A percentile compares a stretch with the other conserved stretches of the same genome.
Evolutionary conservation across 2,113 vertebrate genomes (phyloP).

Genomic region (Phalacrocorax aristotelis): DNA sequence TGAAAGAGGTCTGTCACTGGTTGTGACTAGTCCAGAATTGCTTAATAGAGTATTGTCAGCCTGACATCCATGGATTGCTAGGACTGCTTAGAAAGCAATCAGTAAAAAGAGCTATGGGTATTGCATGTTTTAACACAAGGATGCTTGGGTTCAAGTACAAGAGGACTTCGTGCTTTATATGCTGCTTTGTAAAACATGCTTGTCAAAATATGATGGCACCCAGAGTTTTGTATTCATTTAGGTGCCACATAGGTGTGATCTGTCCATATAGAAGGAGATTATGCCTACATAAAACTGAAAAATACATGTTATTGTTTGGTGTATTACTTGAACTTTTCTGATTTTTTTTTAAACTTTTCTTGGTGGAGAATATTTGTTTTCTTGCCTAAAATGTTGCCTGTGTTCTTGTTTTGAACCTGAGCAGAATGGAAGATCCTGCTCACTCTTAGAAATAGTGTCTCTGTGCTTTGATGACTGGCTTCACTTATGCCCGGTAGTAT

Average conservation of each 20-base stretch:
- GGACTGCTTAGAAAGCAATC: neutral
- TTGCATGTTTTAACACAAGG: neutral
- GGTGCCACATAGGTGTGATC: neutral
- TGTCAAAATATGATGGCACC: neutral
- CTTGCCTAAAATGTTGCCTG: neutral
- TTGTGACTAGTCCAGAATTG: neutral
- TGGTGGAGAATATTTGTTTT: neutral
- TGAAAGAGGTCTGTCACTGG: neutral
- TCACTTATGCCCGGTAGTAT: slow-evolving; percentile 34
- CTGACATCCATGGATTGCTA: neutral
- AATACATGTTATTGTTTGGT: neutral
- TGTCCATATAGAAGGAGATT: neutral
- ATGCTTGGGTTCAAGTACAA: neutral
- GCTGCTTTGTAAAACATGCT: neutral
- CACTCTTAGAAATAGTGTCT: neutral
- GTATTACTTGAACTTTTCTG: neutral
- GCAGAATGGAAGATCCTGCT: neutral
- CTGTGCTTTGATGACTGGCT: slow-evolving; percentile 22
- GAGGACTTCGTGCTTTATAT: neutral
- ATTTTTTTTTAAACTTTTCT: neutral
- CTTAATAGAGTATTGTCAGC: neutral
- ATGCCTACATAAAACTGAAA: neutral
- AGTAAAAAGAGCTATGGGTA: neutral
- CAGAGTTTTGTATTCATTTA: neutral
- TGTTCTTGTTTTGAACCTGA: neutral